phyloP scores from a whole-genome alignment of 2,113 vertebrate genomes.

The Passer montanus region DNA sequence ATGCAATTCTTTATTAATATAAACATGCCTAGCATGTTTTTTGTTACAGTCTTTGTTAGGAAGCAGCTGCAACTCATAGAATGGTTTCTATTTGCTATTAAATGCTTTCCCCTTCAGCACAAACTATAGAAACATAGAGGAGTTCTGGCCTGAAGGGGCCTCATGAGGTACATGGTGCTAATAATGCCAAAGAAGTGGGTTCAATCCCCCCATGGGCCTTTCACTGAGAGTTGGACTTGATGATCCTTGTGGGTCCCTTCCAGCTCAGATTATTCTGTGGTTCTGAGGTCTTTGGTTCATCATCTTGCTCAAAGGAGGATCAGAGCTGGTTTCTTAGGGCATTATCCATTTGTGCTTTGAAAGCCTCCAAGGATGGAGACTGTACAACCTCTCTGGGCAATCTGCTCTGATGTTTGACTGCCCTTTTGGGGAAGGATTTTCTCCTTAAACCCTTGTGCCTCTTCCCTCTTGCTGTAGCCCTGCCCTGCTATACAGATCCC shows the following conservation, averaged over 20 bases:
- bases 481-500: not conserved
- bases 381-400: not conserved
- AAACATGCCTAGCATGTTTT: accelerated
- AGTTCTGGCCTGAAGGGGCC: not conserved
- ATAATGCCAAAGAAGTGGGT: not conserved
- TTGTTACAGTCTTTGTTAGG: not conserved
- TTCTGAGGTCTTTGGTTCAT: not conserved
- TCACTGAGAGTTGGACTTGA: not conserved
- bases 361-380: not conserved
- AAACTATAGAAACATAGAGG: not conserved
- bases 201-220: not conserved
- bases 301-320: not conserved
- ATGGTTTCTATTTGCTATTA: not conserved
- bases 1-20: not conserved
- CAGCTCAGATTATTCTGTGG: not conserved
- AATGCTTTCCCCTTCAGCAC: not conserved
- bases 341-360: not conserved
- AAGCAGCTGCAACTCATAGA: not conserved
- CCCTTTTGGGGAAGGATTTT: not conserved
- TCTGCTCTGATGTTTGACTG: not conserved
- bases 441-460: not conserved
- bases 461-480: not conserved
- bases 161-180: not conserved
- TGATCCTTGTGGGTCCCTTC: not conserved
- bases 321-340: not conserved